A percentile compares a stretch with the other conserved stretches of the same genome.
Evolutionary conservation across 1,140 invertebrate species (phyloP).

Genomic region (Latrodectus geometricus): DNA sequence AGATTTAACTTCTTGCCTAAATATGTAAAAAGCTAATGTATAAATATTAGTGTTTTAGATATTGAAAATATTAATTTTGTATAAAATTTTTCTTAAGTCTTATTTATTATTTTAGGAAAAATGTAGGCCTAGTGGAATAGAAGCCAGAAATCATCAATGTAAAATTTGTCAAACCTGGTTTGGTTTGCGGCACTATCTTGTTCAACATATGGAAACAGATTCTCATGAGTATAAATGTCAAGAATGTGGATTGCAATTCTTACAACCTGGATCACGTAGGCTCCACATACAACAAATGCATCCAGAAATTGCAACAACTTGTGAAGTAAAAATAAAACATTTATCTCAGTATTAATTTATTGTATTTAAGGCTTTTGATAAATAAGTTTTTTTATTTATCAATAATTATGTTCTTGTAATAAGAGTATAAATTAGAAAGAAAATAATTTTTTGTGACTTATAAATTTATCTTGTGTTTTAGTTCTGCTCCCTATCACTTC

Average conservation of each 20-base stretch:
- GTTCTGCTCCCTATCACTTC: constrained; percentile 24
- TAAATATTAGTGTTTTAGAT: background rate
- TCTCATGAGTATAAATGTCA: constrained; percentile 64
- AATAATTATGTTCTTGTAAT: background rate
- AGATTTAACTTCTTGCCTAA: too few species aligned
- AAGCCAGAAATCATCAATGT: constrained; percentile 65
- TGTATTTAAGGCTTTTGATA: background rate
- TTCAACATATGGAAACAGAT: constrained; percentile 65
- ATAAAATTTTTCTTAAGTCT: background rate
- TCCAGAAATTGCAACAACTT: constrained; percentile 59
- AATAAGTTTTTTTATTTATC: background rate
- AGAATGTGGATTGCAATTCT: constrained; percentile 64
- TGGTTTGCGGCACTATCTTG: constrained; percentile 63
- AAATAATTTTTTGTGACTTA: background rate
- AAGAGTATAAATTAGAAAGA: background rate
- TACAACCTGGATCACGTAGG: constrained; percentile 63
- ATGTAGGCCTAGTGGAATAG: constrained; percentile 51
- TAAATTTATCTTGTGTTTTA: constrained; percentile 3
- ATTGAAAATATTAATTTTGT: background rate
- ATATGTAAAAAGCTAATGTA: too few species aligned
- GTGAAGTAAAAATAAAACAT: constrained; percentile 50
- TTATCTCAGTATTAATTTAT: background rate
- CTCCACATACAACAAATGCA: constrained; percentile 64
- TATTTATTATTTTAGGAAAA: constrained; percentile 22
- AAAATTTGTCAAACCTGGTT: constrained; percentile 66